These are phyloP conservation scores for Pogonus chalceus DNA, from an alignment of 1,140 invertebrate genomes.

Conservation along the genomic window DNA sequence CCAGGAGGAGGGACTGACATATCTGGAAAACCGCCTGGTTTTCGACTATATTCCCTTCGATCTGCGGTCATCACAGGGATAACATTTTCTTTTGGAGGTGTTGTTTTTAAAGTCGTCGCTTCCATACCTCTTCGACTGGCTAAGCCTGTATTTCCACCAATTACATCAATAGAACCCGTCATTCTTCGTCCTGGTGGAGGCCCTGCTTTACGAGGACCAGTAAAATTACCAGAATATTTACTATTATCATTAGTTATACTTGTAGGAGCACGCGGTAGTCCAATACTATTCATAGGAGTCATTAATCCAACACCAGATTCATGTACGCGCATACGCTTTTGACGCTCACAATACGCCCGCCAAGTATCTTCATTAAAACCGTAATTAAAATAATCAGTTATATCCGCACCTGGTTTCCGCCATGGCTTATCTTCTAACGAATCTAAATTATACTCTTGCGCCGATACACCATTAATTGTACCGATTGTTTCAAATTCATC, in stretches of 20 bases:
- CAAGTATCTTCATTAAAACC: slow-evolving; percentile 98
- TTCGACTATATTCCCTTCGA: slow-evolving; percentile 68
- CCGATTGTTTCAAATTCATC: slow-evolving; percentile 81
- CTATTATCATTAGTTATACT: slow-evolving; percentile 58
- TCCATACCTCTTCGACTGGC: slow-evolving; percentile 34
- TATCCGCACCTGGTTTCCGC: slow-evolving; percentile 96
- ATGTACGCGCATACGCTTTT: slow-evolving; percentile 74
- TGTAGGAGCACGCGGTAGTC: slow-evolving; percentile 41
- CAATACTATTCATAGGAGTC: slow-evolving; percentile 35
- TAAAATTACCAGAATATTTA: slow-evolving; percentile 48
- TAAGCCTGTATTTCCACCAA: slow-evolving; percentile 42
- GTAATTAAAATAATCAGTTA: slow-evolving; percentile 98
- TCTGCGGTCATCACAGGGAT: slow-evolving; percentile 84
- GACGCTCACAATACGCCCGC: slow-evolving; percentile 93
- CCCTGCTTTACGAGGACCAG: slow-evolving; percentile 42
- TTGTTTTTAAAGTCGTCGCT: slow-evolving; percentile 37
- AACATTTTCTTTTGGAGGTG: slow-evolving; percentile 63
- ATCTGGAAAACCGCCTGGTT: slow-evolving; percentile 49
- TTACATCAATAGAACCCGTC: slow-evolving; percentile 61
- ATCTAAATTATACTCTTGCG: slow-evolving; percentile 88
- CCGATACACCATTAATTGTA: slow-evolving; percentile 85
- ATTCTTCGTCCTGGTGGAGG: slow-evolving; percentile 52
- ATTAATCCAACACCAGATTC: slow-evolving; percentile 70
- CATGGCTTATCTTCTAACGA: slow-evolving; percentile 95
- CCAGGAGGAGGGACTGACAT: slow-evolving; percentile 53